Conservation (phyloP, 2,797 vertebrate species). For the Clarias fuscus region DNA sequence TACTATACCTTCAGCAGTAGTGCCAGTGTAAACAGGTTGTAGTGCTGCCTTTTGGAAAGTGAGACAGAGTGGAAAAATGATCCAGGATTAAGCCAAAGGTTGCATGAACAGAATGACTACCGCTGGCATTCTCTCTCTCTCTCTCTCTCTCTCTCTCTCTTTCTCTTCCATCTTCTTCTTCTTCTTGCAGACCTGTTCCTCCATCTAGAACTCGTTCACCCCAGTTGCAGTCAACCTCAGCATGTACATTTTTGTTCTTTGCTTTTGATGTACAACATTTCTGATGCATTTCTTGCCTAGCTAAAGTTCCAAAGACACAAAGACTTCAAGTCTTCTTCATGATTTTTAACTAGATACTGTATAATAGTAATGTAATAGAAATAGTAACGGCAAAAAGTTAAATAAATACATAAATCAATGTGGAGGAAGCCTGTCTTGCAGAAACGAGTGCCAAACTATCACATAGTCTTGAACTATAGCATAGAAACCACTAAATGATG, state of each 20-base stretch:
- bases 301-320: neutral
- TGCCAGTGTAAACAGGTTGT: constrained; percentile 20
- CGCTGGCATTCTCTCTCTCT: neutral
- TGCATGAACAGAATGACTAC: neutral
- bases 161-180: constrained; percentile 26
- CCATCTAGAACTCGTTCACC: constrained; percentile 24
- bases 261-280: neutral
- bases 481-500: neutral
- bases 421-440: neutral
- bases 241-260: neutral
- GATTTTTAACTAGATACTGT: neutral
- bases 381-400: neutral
- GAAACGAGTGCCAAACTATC: neutral
- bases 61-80: constrained; percentile 35
- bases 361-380: too few species aligned
- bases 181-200: constrained; percentile 11
- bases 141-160: neutral
- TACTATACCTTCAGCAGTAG: neutral
- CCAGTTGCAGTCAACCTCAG: neutral
- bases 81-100: constrained; percentile 17
- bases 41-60: constrained; percentile 17
- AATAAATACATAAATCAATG: neutral
- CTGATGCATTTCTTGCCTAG: neutral
- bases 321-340: too few species aligned
- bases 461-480: neutral